These are phyloP conservation scores for Odobenus rosmarus DNA, from an alignment of 2,113 vertebrate species.

Conservation along the genomic window DNA sequence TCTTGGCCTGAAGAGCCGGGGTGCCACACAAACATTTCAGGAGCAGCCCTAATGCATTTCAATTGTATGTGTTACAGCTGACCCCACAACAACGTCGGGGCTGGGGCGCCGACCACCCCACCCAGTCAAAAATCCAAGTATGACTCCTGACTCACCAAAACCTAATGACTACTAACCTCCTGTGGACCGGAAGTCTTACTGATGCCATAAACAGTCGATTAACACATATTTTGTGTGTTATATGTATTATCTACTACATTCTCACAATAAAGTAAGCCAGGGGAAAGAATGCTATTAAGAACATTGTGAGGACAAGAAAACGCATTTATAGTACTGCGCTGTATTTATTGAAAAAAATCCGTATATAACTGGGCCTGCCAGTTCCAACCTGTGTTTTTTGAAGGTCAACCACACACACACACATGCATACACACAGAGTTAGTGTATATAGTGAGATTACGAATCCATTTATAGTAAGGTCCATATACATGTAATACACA, in stretches of 20 bases:
- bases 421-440: not conserved
- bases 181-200: not conserved
- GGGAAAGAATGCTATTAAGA: not conserved
- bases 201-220: too few species aligned
- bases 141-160: not conserved
- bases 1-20: rapidly evolving
- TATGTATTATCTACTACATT: not conserved
- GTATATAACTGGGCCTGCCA: not conserved
- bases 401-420: not conserved
- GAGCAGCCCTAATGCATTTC: rapidly evolving
- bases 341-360: not conserved
- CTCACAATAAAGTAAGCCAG: not conserved
- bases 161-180: not conserved
- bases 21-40: rapidly evolving
- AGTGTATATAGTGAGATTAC: not conserved
- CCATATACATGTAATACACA: not conserved
- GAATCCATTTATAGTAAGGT: not conserved
- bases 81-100: not conserved
- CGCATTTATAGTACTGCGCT: not conserved
- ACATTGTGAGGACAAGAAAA: not conserved
- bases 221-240: not conserved
- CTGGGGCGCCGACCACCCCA: not conserved
- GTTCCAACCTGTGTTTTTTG: not conserved
- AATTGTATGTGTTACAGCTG: not conserved
- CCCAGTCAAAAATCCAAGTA: not conserved